A percentile compares a stretch with the other conserved stretches of the same genome.
These are phyloP conservation scores for Yoshiicerus persimilis DNA, from an alignment of 1,140 invertebrate species.

Conservation along the genomic window DNA sequence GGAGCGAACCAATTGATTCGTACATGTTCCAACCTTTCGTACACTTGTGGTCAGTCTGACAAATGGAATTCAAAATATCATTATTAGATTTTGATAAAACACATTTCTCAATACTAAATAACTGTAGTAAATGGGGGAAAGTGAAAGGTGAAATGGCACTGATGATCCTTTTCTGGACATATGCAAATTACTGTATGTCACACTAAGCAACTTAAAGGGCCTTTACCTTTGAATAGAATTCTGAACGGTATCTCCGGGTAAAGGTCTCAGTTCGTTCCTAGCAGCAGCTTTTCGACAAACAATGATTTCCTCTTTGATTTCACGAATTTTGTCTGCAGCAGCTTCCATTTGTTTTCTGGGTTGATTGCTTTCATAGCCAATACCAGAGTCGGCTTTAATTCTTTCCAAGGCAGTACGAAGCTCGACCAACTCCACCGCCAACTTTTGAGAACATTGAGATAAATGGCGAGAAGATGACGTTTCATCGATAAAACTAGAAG, in stretches of 20 bases:
- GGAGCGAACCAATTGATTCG: constrained; percentile 42
- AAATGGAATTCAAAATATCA: constrained; percentile 1
- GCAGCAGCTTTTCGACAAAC: constrained; percentile 76
- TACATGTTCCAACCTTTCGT: constrained; percentile 33
- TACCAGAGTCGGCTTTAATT: constrained; percentile 74
- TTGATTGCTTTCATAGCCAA: constrained; percentile 60
- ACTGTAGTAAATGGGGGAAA: background rate
- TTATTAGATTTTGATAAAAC: background rate
- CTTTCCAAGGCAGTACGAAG: constrained; percentile 77
- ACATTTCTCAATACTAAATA: background rate
- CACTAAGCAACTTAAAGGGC: background rate
- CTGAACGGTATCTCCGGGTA: constrained; percentile 61
- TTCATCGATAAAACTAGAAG: constrained; percentile 82
- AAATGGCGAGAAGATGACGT: constrained; percentile 72
- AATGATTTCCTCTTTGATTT: constrained; percentile 76
- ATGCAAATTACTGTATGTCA: background rate
- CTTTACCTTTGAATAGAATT: constrained; percentile 45
- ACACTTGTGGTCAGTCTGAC: constrained; percentile 39
- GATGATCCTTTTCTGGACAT: background rate
- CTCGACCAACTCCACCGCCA: constrained; percentile 75
- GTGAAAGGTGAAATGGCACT: background rate
- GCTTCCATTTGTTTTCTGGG: constrained; percentile 53
- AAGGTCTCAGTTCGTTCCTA: constrained; percentile 68
- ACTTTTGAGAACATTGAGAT: constrained; percentile 70
- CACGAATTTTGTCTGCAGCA: constrained; percentile 76